Base-by-base conservation (phyloP, 2,797 vertebrate genomes). In the Gallirallus australis region DNA sequence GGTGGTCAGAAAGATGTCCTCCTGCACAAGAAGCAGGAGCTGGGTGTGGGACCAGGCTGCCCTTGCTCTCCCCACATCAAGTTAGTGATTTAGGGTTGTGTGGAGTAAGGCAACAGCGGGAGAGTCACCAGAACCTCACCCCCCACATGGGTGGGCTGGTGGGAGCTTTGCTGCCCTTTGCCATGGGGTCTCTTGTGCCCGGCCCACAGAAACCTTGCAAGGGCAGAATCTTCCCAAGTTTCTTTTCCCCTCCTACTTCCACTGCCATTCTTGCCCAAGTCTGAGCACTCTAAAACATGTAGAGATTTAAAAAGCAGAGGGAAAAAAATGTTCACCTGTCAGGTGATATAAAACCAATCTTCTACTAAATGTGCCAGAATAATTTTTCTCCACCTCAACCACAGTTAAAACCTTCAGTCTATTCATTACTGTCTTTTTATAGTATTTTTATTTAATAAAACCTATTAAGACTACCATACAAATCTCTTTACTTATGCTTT, bases 391-490 rank as follows among this genome's bases (percentile, higher is more conserved):
- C 90, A 96, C 94, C 96, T 98, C 97, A 98, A 95, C 96, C 98
- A 97, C 95, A 97, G 96, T 97, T 97, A 97, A 97, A 97, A 90
- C 96, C 97, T 97, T 97, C 95, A 91, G 97, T 97, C 98, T 98
- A 97, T 98, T 98, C 98, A 98, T 98, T 98, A 98, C 98, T 98
- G 97, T 98, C 98, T 99, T 98, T 98, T 99, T 99, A 99, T 98
- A 99, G 99, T 99, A 99, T 99, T 98, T 98, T 99, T 98, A 99
- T 99, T 99, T 99, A 99, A 99, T 99, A 99, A 99, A 99, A 99
- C 98, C 99, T 99, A 99, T 99, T 99, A 99, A 99, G 98, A 99
- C 99, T 98, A 98, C 98, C 99, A 99, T 99, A 99, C 99, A 99
- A 99, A 99, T 99, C 99, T 99, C 99, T 98, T 98, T 98, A 98